These are phyloP conservation scores for Rhagium mordax DNA, from an alignment of 2,888 invertebrate genomes.

Conservation along the genomic window DNA sequence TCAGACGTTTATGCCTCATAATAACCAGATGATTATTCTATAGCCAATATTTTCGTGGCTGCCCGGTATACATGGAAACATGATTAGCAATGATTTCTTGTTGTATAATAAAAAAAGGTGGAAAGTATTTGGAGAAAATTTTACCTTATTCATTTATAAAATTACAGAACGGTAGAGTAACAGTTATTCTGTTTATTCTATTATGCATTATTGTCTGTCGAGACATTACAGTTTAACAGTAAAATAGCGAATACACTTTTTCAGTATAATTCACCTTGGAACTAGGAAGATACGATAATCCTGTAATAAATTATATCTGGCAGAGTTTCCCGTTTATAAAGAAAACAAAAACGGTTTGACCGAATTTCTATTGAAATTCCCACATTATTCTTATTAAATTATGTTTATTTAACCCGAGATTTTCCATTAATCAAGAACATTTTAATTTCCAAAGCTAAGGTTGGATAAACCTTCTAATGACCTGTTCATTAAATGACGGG, in stretches of 20 bases:
- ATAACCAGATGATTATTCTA: no score
- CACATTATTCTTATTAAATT: slow-evolving; percentile 5
- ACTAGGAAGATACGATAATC: background rate
- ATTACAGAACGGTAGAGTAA: background rate
- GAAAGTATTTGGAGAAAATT: no score
- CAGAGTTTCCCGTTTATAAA: background rate
- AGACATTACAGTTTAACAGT: background rate
- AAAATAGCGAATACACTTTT: background rate
- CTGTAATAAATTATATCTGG: background rate
- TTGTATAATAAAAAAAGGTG: no score
- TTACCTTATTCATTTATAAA: background rate
- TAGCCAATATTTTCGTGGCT: no score
- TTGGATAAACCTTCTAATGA: background rate
- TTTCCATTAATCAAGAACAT: slow-evolving; percentile 2
- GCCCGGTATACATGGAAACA: no score
- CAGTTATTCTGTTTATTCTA: background rate
- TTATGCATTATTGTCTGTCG: background rate
- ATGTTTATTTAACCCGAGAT: background rate
- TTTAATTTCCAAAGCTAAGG: background rate
- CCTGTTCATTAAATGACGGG: background rate
- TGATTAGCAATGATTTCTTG: no score
- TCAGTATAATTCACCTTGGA: background rate
- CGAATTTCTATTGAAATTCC: background rate
- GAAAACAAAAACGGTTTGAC: background rate
- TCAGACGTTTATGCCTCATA: no score